A percentile compares a stretch with the other conserved stretches of the same genome.
These are phyloP conservation scores for Galagoides demidoff DNA, from an alignment of 2,797 vertebrate species.

Conservation along the genomic window DNA sequence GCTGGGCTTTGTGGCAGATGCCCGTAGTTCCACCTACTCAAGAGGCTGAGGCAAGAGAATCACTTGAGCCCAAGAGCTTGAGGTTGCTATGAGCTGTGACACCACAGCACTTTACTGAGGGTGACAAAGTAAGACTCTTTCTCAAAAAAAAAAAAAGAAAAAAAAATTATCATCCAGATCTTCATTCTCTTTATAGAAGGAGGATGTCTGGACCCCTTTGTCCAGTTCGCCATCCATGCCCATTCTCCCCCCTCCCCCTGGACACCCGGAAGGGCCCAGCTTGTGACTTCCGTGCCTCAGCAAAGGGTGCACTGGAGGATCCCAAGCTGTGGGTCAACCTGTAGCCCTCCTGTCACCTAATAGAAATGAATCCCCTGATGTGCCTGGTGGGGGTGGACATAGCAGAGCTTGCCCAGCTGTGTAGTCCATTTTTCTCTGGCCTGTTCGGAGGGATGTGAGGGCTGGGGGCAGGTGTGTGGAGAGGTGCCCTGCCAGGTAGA, in stretches of 20 bases:
- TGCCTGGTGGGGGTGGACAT: background rate
- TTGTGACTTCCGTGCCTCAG: background rate
- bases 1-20: too few relatives aligned
- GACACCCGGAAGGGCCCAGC: too few relatives aligned
- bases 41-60: too few relatives aligned
- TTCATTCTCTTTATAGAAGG: background rate
- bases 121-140: too few relatives aligned
- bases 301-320: background rate
- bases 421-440: background rate
- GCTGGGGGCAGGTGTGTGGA: background rate
- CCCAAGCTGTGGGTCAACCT: background rate
- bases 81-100: too few relatives aligned
- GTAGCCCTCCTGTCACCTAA: background rate
- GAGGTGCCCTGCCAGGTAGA: background rate
- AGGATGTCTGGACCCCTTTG: background rate
- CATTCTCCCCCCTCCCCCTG: accelerated
- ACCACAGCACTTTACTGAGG: too few relatives aligned
- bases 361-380: accelerated
- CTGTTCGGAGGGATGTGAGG: background rate
- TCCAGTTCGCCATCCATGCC: background rate
- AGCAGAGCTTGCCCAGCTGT: background rate
- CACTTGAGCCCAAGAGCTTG: too few relatives aligned
- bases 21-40: too few relatives aligned
- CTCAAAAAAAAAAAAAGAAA: too few relatives aligned
- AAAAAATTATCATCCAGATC: too few relatives aligned